phyloP scores from a whole-genome alignment of 2,888 invertebrate genomes.

The Drosophila fungiperda region DNA sequence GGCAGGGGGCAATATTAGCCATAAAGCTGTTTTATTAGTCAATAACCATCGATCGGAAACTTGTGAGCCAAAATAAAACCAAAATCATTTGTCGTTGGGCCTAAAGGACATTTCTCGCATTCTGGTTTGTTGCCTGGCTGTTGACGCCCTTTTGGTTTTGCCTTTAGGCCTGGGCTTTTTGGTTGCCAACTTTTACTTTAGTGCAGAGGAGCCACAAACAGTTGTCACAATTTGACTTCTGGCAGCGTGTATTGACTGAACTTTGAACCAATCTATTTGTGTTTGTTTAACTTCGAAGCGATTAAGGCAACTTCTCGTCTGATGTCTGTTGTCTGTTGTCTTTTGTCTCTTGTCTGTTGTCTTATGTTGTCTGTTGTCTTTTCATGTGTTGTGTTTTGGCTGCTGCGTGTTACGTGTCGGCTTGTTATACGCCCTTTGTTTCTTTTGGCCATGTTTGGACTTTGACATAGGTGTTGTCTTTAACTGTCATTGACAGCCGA shows the following conservation, averaged over 20 bases:
- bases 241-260: slow-evolving; percentile 61
- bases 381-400: slow-evolving; percentile 15
- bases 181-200: slow-evolving; percentile 16
- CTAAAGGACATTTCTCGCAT: slow-evolving; percentile 61
- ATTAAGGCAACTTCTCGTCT: slow-evolving; percentile 63
- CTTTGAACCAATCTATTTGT: slow-evolving; percentile 80
- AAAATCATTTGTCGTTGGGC: slow-evolving; percentile 49
- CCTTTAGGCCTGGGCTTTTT: slow-evolving; percentile 20
- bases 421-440: slow-evolving; percentile 21
- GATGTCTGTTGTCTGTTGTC: slow-evolving; percentile 3
- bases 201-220: slow-evolving; percentile 20
- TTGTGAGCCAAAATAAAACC: slow-evolving; percentile 2
- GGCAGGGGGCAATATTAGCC: not conserved
- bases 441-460: not conserved
- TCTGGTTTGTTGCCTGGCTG: slow-evolving; percentile 4
- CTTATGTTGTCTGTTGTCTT: slow-evolving; percentile 11
- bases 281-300: slow-evolving; percentile 80
- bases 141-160: slow-evolving; percentile 6
- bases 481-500: slow-evolving; percentile 21
- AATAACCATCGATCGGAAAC: slow-evolving; percentile 5
- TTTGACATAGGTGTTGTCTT: slow-evolving; percentile 33
- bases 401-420: slow-evolving; percentile 46
- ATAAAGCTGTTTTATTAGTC: not conserved
- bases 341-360: slow-evolving; percentile 8
- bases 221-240: slow-evolving; percentile 76